These are phyloP conservation scores for Hypena proboscidalis DNA, from an alignment of 2,888 invertebrate genomes.

Conservation along the genomic window DNA sequence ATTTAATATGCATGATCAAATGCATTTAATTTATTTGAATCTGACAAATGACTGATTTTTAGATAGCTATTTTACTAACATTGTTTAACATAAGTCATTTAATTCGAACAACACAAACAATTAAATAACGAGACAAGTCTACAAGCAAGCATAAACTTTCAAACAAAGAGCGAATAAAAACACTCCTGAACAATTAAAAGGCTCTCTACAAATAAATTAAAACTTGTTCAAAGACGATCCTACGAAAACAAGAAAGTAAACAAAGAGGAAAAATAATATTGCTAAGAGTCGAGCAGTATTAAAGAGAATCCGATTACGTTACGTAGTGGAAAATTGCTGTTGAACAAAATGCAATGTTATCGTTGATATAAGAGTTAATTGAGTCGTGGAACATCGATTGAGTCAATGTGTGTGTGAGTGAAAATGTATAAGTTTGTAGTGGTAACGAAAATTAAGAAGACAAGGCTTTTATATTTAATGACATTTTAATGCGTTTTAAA, in stretches of 20 bases:
- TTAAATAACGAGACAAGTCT: not conserved
- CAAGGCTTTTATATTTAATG: no score
- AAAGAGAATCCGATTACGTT: constrained; percentile 28
- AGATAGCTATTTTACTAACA: no score
- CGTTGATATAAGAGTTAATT: no score
- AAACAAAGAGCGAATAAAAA: not conserved
- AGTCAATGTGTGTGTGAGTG: not conserved
- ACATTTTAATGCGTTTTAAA: no score
- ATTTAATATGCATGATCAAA: no score
- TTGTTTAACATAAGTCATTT: no score
- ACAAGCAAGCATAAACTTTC: not conserved
- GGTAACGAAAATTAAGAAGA: no score
- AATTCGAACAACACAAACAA: not conserved
- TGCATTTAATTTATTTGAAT: no score
- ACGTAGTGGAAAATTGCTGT: constrained; percentile 6
- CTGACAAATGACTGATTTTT: no score
- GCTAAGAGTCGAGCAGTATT: constrained; percentile 21
- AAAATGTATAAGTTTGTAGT: no score
- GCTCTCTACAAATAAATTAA: constrained; percentile 20
- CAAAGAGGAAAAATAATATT: constrained; percentile 21
- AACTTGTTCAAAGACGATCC: constrained; percentile 18
- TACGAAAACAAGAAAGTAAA: constrained; percentile 9
- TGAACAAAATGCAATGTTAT: not conserved
- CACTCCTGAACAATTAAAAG: constrained; percentile 7
- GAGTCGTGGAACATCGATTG: no score